A percentile compares a stretch with the other conserved stretches of the same genome.
These are phyloP conservation scores for Protonibea diacanthus DNA, from an alignment of 2,797 vertebrate genomes.

Conservation along the genomic window DNA sequence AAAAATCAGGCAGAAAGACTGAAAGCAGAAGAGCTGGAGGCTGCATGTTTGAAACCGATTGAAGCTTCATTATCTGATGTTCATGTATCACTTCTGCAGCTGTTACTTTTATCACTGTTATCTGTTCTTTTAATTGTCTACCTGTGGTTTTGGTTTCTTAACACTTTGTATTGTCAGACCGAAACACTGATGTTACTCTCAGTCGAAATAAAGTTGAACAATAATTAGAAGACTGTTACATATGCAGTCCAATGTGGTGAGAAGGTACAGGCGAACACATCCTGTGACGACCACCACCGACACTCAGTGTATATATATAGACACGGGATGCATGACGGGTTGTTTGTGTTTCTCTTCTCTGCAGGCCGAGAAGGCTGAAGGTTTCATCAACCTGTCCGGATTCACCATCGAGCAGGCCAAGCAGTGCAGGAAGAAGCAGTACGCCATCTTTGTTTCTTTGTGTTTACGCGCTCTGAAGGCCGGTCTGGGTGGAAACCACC, in stretches of 20 bases:
- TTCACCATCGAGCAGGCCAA: slow-evolving; percentile 51
- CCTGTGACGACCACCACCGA: neutral
- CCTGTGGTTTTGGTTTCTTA: neutral
- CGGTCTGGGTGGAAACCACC: neutral
- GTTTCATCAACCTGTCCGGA: slow-evolving; percentile 60
- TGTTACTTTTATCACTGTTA: neutral
- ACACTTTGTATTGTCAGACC: neutral
- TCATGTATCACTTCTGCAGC: too few species aligned
- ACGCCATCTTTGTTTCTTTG: neutral
- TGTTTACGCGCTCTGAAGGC: neutral
- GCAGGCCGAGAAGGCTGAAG: slow-evolving; percentile 53
- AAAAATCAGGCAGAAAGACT: too few species aligned
- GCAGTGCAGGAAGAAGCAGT: slow-evolving; percentile 56
- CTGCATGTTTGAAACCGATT: neutral
- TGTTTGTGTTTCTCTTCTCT: neutral
- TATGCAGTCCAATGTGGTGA: neutral
- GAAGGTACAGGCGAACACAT: neutral
- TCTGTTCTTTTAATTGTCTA: neutral
- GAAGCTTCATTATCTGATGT: neutral
- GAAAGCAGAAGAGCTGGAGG: too few species aligned
- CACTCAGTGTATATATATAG: neutral
- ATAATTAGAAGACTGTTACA: neutral
- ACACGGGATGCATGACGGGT: neutral
- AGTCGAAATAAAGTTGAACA: too few species aligned
- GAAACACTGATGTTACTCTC: neutral